These are phyloP conservation scores for Euspilapteryx auroguttella DNA, from an alignment of 2,888 invertebrate species.

Conservation along the genomic window DNA sequence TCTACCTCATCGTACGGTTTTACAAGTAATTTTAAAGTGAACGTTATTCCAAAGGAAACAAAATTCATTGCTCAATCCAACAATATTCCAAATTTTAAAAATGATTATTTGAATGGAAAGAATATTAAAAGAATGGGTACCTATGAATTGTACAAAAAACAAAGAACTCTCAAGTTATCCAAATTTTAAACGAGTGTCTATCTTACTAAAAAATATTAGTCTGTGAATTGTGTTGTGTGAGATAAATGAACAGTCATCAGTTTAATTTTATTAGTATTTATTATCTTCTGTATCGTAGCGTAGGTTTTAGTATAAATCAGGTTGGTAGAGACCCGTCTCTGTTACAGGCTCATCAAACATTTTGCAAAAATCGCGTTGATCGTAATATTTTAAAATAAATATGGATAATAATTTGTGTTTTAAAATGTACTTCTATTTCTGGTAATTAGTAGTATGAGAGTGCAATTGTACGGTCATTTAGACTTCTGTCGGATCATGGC, in stretches of 20 bases:
- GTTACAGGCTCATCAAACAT: too few relatives aligned
- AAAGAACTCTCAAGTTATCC: slow-evolving; percentile 29
- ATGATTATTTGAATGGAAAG: slow-evolving; percentile 23
- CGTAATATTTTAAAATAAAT: too few relatives aligned
- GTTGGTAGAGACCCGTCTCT: too few relatives aligned
- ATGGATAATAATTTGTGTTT: too few relatives aligned
- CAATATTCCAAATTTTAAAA: slow-evolving; percentile 26
- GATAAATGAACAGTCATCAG: background rate
- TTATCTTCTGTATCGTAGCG: background rate
- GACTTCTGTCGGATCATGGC: too few relatives aligned
- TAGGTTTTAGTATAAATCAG: background rate
- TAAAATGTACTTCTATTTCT: too few relatives aligned
- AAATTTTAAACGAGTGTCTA: slow-evolving; percentile 25
- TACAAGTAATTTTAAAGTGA: slow-evolving; percentile 41
- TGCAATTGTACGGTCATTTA: too few relatives aligned
- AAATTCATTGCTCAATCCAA: slow-evolving; percentile 30
- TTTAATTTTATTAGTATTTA: background rate
- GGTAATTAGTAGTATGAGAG: too few relatives aligned
- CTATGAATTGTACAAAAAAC: slow-evolving; percentile 31
- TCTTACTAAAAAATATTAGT: background rate
- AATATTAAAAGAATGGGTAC: slow-evolving; percentile 32
- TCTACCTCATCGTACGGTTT: slow-evolving; percentile 34
- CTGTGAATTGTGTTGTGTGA: background rate
- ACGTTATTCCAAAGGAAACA: slow-evolving; percentile 25
- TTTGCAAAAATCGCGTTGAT: background rate